A percentile compares a stretch with the other conserved stretches of the same genome.
phyloP scores from a whole-genome alignment of 2,797 vertebrate genomes.

The Apogon hyalosoma region DNA sequence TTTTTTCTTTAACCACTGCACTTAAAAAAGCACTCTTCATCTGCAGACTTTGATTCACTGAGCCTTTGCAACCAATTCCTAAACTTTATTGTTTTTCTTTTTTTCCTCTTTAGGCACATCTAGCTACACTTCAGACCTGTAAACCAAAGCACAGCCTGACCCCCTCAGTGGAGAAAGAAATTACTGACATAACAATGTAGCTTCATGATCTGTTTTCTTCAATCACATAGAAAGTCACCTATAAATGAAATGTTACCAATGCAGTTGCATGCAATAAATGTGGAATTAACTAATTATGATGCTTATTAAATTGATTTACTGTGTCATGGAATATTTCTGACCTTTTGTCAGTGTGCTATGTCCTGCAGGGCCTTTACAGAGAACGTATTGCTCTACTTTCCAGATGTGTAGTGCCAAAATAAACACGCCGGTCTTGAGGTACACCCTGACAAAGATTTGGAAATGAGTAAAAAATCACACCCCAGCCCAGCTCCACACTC shows the following conservation, averaged over 20 bases:
- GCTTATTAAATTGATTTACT: constrained; percentile 9
- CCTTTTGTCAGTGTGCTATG: constrained; percentile 18
- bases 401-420: constrained; percentile 44
- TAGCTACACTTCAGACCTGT: constrained; percentile 6
- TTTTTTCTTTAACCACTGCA: neutral
- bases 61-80: constrained; percentile 19
- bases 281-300: constrained; percentile 2
- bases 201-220: neutral
- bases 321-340: neutral
- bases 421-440: constrained; percentile 61
- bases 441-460: constrained; percentile 63
- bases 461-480: constrained; percentile 52
- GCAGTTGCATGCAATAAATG: constrained; percentile 3
- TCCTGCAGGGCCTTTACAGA: constrained; percentile 11
- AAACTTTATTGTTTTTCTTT: constrained; percentile 12
- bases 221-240: neutral
- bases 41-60: constrained; percentile 36
- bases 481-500: constrained; percentile 9
- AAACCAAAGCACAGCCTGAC: constrained; percentile 1
- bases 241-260: too few species aligned
- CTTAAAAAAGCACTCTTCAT: constrained; percentile 47
- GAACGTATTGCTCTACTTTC: constrained; percentile 47
- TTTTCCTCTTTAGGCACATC: neutral
- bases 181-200: constrained; percentile 17
- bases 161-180: constrained; percentile 15